Base-by-base conservation (phyloP, 1,140 invertebrate genomes). In the Pseudomyrmex dendroicus region DNA sequence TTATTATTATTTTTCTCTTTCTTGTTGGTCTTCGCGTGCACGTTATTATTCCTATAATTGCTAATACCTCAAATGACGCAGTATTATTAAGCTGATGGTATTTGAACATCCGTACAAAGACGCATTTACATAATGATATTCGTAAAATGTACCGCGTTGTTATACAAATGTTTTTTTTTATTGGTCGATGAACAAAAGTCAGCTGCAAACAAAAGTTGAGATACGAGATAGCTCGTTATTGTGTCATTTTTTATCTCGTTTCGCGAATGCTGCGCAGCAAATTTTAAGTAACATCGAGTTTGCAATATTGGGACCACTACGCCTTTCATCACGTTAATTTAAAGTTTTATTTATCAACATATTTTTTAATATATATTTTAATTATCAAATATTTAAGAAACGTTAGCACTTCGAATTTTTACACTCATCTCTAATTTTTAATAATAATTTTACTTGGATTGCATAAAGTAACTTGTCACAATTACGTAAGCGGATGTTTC, bases 81-180 rank as follows among this genome's bases (percentile, higher is more conserved):
- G 25, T 22, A 13, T 61, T 59, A 15, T 67, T 7, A 20, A 57
- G 35, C n/a, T 7, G 17, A 77, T 35, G 15, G n/a, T 44, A 72
- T 35, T 48, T 54, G 76, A 80, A 80, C 61, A 72, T 80, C 15
- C 59, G 59, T 20, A 50, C 35, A 5, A 35, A 35, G 12, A 12
- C n/a, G 12, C 44, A 72, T 80, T 80, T 80, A 46, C 66, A 72
- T 80, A 80, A 80, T 35, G 54, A 80, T 10, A 20, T 46, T 80
- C 8, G 20, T 44, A 54, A 80, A 80, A 77, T 63, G 67, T 77
- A 20, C 48, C 22, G 62, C 76, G 15, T 70, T 35, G 54, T 80
- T 80, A 61, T 72, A 48, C n/a, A 72, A 35, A 80, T 70, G 50
- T n/a, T 56, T 77, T 77, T 20, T 7, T 7, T n/a, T 44, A 48